Evolutionary conservation across 2,113 vertebrate species (phyloP), one percentile per base, ranked within the genome.

Genomic region (Mionectes macconnelli): DNA sequence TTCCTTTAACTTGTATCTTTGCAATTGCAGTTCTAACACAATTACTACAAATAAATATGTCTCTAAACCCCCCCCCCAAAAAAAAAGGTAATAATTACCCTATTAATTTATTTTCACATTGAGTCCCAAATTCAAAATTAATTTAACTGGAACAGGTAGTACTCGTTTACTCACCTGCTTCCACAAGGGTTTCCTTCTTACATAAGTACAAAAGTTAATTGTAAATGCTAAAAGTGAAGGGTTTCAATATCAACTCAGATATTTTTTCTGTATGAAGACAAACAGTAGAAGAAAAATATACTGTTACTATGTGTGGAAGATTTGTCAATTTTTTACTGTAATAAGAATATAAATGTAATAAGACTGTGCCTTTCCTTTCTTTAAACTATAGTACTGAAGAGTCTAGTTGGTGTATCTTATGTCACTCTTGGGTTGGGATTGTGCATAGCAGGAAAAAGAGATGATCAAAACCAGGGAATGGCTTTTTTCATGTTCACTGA

Each of bases 41-140:
- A 63, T 52, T 84, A 67, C n/a, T 96, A 40, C 81, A 86, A 89
- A 82, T 72, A 89, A 89, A 84, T 85, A 73, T 23, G 10, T 87
- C n/a, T 95, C 47, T 76, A 59, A 72, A 78, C 12, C 6, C 62
- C 69, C 69, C 12, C 6, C 62, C 69, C 69, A 8, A 88, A 73
- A 35, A 63, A 59, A 52, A 49, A 6, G 2, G 14, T 33, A 28
- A 62, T 68, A 12, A 27, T 84, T 87, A 57, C 27, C 4, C 33
- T 79, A 37, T 75, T 90, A 55, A 9, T 63, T 94, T 91, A 74
- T 91, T 94, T 94, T 94, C 30, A 39, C 83, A 47, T 79, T 89
- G 44, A 92, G 67, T 74, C 47, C 77, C 70, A 59, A 84, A 79
- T 93, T 90, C n/a, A 76, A 66, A 88, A 52, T 94, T 45, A 86